Conservation (phyloP, 2,797 vertebrate species). For the Diceros bicornis region DNA sequence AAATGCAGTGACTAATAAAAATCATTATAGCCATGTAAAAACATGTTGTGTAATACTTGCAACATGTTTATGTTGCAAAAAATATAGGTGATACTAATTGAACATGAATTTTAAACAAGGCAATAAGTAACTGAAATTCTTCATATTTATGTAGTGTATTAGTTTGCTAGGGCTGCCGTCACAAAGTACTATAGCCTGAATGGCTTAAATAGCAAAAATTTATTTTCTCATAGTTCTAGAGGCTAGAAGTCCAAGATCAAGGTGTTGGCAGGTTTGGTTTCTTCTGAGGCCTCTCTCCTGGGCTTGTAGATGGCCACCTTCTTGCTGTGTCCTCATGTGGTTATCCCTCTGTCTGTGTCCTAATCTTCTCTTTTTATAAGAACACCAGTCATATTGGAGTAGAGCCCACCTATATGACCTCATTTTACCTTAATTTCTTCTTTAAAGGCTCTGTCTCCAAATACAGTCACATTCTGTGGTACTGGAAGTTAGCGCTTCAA, state of each 20-base stretch:
- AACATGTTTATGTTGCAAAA: background rate
- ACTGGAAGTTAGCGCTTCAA: background rate
- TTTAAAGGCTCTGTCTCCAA: background rate
- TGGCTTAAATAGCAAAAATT: background rate
- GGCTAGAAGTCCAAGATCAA: background rate
- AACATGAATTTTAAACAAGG: conserved; percentile 13
- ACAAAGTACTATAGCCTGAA: background rate
- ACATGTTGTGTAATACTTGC: background rate
- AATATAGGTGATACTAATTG: background rate
- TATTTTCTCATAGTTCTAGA: background rate
- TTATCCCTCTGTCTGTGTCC: background rate
- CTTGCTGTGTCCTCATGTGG: background rate
- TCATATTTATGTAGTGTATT: background rate
- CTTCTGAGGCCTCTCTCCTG: background rate
- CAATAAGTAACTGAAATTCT: conserved; percentile 31
- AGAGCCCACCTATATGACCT: background rate
- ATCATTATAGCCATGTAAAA: background rate
- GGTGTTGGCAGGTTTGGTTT: background rate
- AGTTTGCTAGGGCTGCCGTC: background rate
- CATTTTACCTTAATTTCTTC: background rate
- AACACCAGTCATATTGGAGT: background rate
- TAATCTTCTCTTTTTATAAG: background rate
- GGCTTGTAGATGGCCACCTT: background rate
- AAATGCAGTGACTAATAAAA: conserved; percentile 41
- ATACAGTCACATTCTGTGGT: background rate